Base-by-base conservation (phyloP, 2,888 invertebrate species). In the Punctoribates punctum region DNA sequence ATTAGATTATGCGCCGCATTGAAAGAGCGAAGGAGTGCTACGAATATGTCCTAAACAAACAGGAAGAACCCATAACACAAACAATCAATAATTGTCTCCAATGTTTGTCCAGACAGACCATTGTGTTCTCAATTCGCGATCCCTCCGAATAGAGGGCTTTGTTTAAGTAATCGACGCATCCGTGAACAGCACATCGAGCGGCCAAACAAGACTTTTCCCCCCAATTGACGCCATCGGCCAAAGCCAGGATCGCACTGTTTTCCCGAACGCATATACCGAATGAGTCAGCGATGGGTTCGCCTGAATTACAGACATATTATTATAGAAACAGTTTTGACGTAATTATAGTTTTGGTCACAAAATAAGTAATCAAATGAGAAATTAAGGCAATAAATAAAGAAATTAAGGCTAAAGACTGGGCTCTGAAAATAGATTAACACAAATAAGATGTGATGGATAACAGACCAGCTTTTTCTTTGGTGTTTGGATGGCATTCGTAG, bases 161-260 rank as follows among this genome's bases (percentile, higher is more conserved):
- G 83, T 93, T 91, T 80, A 94, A 86, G 83, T 92, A 92, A 81
- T 92, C 90, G 80, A 94, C 87, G 81, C 91, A 90, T 34, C 93
- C 94, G 81, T 93, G 91, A 20, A 94, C 88, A 0, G 93, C 94
- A 77, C 92, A 91, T 79, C 91, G 87, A n/a, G 92, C 92, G 20
- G 93, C 93, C 80, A 92, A 85, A 77, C 90, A 88, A 27, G 93
- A 91, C 81, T 92, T 92, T 82, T 92, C 90, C 84, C 94, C 94
- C 94, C 94, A 94, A 85, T 94, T 94, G 1, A 94, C 94, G 29
- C 94, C 94, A 85, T 94, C 94, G 3, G 93, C 94, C 77, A 94
- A 87, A 17, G 91, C 90, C 83, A 94, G 85, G 77, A 93, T 87
- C 20, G 90, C 90, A 78, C 89, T 90, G 85, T 93, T 90, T n/a